Conservation (phyloP, 2,797 vertebrate species). For the Masticophis lateralis region DNA sequence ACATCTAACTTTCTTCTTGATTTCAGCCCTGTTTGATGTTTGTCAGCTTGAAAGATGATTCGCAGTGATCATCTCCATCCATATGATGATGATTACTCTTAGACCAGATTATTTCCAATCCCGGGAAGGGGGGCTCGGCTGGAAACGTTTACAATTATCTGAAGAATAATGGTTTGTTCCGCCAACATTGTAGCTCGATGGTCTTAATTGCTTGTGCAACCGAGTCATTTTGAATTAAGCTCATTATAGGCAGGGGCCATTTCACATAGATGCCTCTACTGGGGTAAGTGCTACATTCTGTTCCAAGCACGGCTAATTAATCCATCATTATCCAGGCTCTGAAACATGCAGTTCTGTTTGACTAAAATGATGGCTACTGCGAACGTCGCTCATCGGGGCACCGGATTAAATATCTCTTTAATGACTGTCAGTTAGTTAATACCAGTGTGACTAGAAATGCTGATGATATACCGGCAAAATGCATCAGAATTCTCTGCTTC, state of each 20-base stretch:
- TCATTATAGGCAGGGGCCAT: constrained; percentile 50
- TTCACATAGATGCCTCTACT: constrained; percentile 46
- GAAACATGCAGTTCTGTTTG: constrained; percentile 49
- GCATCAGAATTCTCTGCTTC: constrained; percentile 16
- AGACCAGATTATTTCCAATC: not conserved
- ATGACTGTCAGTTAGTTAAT: constrained; percentile 54
- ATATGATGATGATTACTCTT: not conserved
- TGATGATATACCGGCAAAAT: constrained; percentile 36
- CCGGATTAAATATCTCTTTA: constrained; percentile 61
- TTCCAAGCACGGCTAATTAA: constrained; percentile 60
- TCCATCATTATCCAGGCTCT: constrained; percentile 54
- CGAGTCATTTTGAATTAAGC: constrained; percentile 61
- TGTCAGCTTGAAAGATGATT: not conserved
- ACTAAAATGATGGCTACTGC: constrained; percentile 54
- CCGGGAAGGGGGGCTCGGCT: not conserved
- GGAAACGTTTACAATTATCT: constrained; percentile 8
- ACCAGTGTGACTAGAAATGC: constrained; percentile 38
- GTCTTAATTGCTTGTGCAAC: constrained; percentile 56
- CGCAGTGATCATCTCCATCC: not conserved
- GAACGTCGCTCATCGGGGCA: constrained; percentile 33
- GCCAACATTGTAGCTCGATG: constrained; percentile 45
- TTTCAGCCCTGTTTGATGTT: not conserved
- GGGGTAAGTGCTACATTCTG: constrained; percentile 52
- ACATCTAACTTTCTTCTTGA: not conserved
- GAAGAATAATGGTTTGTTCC: constrained; percentile 39